Base-by-base conservation (phyloP, 2,797 vertebrate species). In the Chelon labrosus region DNA sequence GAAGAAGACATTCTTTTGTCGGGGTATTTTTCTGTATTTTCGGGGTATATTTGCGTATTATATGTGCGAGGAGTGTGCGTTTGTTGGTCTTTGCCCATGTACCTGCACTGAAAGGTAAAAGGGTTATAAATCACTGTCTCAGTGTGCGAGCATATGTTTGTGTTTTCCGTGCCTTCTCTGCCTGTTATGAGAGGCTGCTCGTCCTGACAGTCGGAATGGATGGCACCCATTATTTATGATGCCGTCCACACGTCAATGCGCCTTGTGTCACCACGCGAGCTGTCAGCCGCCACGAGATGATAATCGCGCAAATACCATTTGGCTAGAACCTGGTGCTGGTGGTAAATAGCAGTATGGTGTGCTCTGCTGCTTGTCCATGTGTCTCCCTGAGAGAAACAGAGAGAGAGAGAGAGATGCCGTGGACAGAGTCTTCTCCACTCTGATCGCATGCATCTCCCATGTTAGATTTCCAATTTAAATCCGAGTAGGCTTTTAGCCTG, bases 221-320 rank as follows among this genome's bases (percentile, higher is more conserved):
- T 88, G 82, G 55, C 66, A 65, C 72, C 82, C 84, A 80, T 92
- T 90, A 89, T 90, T 90, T 88, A 90, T 77, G 77, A 85, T 31
- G 61, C 62, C 38, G 77, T 88, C 89, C 81, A 76, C 85, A 83
- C 68, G 71, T 85, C 78, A 77, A 42, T 1, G 53, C 31, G 67
- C 49, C 81, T 81, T 83, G 83, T 83, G 84, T 84, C 81, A 63
- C 75, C 44, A 16, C 50, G 42, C 44, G 10, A 76, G 75, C 83
- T 82, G 86, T 83, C 85, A 77, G 73, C 84, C 59, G 71, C 71
- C 80, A 61, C 61, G 22, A 74, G 77, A 87, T 89, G 85, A 68
- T 79, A 87, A 89, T 88, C 71, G 46, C 72, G 52, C 58, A 67
- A 74, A 85, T 73, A 65, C 67, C 72, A 71, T 86, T 84, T 59